Base-by-base conservation (phyloP, 2,113 vertebrate genomes). In the Gadus macrocephalus region DNA sequence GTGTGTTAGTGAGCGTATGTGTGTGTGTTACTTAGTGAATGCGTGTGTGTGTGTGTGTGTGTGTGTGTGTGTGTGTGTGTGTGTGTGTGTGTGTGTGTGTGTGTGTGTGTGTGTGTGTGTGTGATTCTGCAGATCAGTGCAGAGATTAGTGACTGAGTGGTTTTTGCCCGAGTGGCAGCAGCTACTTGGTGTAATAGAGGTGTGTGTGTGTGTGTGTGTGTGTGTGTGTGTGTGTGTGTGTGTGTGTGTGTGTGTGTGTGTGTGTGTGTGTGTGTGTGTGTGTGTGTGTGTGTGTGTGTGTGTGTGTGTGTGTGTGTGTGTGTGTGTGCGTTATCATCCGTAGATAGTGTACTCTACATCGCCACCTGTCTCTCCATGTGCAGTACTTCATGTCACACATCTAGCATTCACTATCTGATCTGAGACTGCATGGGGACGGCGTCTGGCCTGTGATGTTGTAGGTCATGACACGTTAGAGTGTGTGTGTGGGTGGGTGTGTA, bases 111-210 rank as follows among this genome's bases (percentile, higher is more conserved):
- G 15, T 15, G 19, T 63, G 22, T 56, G 70, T 67, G 69, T 85
- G 73, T 86, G 81, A 83, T 65, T 82, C 81, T 82, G 80, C 27
- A 76, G 88, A 88, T 90, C 84, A 85, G 69, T 19, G 78, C 71
- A 86, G 89, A 90, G 89, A 90, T 89, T 88, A 87, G 79, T 75
- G 83, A 67, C 81, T 84, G 81, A 86, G 76, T 86, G 86, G 70
- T 81, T 81, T 88, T 88, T 87, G 78, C 81, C 49, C 78, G 76
- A 86, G 86, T 89, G 80, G 87, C 88, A 86, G 88, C 86, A 81
- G 84, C 86, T 87, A 89, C 86, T 89, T 88, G 83, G 75, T 14
- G 68, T 35, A 56, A 62, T 38, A 66, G 74, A 68, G 62, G 55
- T 15, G 56, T 49, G 63, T 62, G 73, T 68, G 22, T 58, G 55